phyloP scores from a whole-genome alignment of 2,797 vertebrate species.

The Chelon labrosus region DNA sequence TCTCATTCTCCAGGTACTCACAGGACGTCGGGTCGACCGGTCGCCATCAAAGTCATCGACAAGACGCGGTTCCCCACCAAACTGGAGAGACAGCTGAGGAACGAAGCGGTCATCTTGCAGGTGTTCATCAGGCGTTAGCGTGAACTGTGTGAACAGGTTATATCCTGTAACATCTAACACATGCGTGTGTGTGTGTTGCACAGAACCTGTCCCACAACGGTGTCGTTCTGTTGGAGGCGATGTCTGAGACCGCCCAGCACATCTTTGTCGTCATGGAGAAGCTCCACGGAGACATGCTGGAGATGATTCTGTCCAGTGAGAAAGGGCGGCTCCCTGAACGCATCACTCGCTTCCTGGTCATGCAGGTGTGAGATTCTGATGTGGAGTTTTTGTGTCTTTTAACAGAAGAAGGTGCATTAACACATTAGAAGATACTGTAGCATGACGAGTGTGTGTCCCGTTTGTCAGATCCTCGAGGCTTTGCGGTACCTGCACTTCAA shows the following conservation, averaged over 20 bases:
- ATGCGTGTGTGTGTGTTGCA: background rate
- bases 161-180: background rate
- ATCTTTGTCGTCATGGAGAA: constrained; percentile 87
- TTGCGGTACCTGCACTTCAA: constrained; percentile 85
- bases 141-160: accelerated
- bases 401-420: no score
- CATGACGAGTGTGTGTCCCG: background rate
- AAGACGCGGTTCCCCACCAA: constrained; percentile 83
- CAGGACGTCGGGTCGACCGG: constrained; percentile 71
- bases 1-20: constrained; percentile 75
- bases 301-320: constrained; percentile 87
- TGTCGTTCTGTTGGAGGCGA: constrained; percentile 80
- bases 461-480: constrained; percentile 82
- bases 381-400: background rate
- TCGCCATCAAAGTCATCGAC: constrained; percentile 86
- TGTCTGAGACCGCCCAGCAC: constrained; percentile 80
- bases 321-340: constrained; percentile 84
- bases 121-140: constrained; percentile 30
- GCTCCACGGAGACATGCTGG: constrained; percentile 88
- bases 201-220: constrained; percentile 84
- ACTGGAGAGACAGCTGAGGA: constrained; percentile 82
- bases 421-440: background rate
- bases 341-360: constrained; percentile 83
- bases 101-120: constrained; percentile 83
- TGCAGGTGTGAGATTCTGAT: constrained; percentile 69